Evolutionary conservation across 2,888 invertebrate species (phyloP), one percentile per base, ranked within the genome.

Genomic region (Cephus sareptanus): DNA sequence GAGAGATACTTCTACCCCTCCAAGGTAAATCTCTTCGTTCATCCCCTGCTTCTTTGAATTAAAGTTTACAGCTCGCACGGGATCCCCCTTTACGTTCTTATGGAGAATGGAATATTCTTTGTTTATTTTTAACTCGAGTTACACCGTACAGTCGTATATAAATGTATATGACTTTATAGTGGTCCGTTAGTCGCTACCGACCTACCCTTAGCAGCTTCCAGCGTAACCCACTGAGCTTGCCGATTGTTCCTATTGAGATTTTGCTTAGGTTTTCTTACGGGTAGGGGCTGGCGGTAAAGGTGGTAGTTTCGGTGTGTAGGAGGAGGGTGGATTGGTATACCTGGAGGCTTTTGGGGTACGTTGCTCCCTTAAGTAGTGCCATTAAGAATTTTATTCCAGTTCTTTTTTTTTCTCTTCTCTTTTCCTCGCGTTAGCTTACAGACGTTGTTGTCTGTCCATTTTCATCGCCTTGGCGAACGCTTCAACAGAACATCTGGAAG

Each of bases 1-100:
- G 74, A 80, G 79, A 82, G 80, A 76, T 81, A 77, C 77, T 80
- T 79, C 76, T 78, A 56, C 56, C 56, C 75, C 76, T 75, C 69
- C 77, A 75, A 34, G 69, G 70, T 73, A 75, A 77, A 73, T 73
- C 78, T 78, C 79, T 80, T 79, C 79, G 77, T 80, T 82, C 79
- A 77, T 68, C 69, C 76, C 69, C 23, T 56, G 56, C 56, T 23
- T 56, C 23, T 23, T 23, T 2, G 23, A 56, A 56, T 56, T 56
- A 23, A 56, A 56, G 23, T 15, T 1, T 40, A 56, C 6, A 23
- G 9, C 56, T 2, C 23, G 56, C 9, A 23, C 23, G 56, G 56
- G 23, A 56, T 56, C 1, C 15, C 9, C 23, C 15, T 56, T 56
- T 56, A 9, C 23, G 1, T 9, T 23, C 56, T 56, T 23, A 56